phyloP scores from a whole-genome alignment of 2,888 invertebrate genomes.

The Nymphalis urticae region DNA sequence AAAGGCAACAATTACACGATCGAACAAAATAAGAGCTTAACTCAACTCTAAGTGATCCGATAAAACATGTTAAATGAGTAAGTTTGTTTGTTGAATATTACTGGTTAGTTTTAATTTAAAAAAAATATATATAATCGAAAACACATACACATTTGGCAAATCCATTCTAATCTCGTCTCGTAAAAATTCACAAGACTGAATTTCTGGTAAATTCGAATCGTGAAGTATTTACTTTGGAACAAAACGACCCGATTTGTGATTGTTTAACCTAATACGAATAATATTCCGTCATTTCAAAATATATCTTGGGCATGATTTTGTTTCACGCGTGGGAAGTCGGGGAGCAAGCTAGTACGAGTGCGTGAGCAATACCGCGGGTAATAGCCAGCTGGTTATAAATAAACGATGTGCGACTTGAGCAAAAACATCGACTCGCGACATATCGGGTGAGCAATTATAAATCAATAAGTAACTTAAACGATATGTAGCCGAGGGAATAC shows the following conservation, averaged over 20 bases:
- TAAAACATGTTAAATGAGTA: background rate
- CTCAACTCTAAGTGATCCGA: constrained; percentile 40
- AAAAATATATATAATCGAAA: background rate
- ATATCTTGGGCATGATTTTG: too few species aligned
- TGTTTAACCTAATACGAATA: too few species aligned
- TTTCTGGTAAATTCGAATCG: too few species aligned
- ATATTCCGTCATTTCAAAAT: too few species aligned
- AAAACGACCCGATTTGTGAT: too few species aligned
- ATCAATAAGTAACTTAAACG: constrained; percentile 53
- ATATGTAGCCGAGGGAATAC: constrained; percentile 35
- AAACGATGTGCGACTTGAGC: constrained; percentile 42
- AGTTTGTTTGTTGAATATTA: constrained; percentile 7
- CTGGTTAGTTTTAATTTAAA: background rate
- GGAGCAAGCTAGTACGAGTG: too few species aligned
- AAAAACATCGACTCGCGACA: constrained; percentile 47
- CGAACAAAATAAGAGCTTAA: constrained; percentile 45
- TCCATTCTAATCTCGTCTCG: background rate
- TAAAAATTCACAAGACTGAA: too few species aligned
- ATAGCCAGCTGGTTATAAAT: constrained; percentile 50
- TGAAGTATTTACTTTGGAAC: too few species aligned
- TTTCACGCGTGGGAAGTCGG: too few species aligned
- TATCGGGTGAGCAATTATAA: constrained; percentile 53
- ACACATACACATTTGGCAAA: too few species aligned
- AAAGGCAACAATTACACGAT: constrained; percentile 38
- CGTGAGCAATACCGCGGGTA: background rate